phyloP scores from a whole-genome alignment of 2,888 invertebrate species.

The Baronia brevicornis region DNA sequence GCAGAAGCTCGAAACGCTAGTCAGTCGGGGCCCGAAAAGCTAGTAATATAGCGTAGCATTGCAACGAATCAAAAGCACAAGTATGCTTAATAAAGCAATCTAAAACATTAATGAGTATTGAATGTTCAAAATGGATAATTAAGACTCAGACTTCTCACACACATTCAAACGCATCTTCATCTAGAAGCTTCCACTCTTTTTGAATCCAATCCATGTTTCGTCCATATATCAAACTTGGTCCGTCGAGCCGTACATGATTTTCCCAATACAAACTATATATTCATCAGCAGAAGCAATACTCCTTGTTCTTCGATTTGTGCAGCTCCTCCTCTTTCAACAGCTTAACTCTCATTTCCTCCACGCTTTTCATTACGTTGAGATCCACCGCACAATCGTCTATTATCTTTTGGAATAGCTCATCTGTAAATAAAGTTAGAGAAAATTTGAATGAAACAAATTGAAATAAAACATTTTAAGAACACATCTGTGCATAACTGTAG shows the following conservation, averaged over 20 bases:
- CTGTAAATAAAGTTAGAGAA: slow-evolving; percentile 37
- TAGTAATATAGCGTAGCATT: no score
- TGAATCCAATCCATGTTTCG: no score
- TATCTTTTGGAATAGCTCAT: slow-evolving; percentile 64
- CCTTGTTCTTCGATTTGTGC: slow-evolving; percentile 30
- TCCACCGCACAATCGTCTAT: slow-evolving; percentile 63
- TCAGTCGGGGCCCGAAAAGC: no score
- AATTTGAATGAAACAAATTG: neutral
- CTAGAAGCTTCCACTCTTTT: neutral
- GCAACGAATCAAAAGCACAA: no score
- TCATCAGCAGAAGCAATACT: slow-evolving; percentile 31
- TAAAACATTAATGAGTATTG: neutral
- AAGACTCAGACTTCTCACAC: no score
- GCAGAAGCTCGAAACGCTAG: no score
- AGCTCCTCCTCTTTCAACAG: slow-evolving; percentile 39
- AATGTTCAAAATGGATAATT: neutral
- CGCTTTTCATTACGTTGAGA: slow-evolving; percentile 37
- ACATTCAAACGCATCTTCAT: no score
- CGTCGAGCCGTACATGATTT: slow-evolving; percentile 6
- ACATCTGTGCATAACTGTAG: no score
- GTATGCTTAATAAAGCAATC: neutral
- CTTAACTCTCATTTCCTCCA: slow-evolving; percentile 46
- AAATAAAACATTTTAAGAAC: neutral
- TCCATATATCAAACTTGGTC: no score
- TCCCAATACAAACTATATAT: neutral